Percentiles rank a stretch among this genome's conserved stretches.
Conservation (phyloP, 2,888 invertebrate species). For the Parascotia fuliginaria region DNA sequence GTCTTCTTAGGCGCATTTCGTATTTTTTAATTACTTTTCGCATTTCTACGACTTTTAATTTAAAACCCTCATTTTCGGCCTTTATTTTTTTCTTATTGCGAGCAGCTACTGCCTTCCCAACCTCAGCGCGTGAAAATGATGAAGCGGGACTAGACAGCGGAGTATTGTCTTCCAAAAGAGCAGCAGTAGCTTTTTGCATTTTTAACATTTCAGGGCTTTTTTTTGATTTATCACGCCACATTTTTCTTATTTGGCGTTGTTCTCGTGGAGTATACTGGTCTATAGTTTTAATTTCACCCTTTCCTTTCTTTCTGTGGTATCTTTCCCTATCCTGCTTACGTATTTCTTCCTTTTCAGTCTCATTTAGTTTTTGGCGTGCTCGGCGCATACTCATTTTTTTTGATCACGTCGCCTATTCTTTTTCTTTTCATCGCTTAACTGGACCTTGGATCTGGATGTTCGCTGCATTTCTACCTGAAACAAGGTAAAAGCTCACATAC, state of each 20-base stretch:
- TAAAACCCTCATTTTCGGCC: neutral
- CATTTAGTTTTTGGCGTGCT: conserved; percentile 16
- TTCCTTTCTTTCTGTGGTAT: conserved; percentile 25
- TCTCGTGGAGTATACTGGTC: conserved; percentile 19
- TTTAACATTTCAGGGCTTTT: neutral
- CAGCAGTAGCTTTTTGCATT: no score
- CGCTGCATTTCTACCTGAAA: conserved; percentile 3
- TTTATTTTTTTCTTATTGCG: neutral
- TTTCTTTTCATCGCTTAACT: conserved; percentile 22
- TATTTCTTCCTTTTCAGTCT: conserved; percentile 19
- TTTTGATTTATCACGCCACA: conserved; percentile 24
- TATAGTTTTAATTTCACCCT: conserved; percentile 18
- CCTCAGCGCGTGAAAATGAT: conserved; percentile 2
- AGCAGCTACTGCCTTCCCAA: neutral
- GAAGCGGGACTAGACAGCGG: no score
- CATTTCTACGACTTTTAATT: neutral
- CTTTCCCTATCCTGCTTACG: conserved; percentile 11
- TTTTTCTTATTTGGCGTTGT: conserved; percentile 19
- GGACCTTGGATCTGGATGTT: conserved; percentile 5
- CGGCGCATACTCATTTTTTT: conserved; percentile 24
- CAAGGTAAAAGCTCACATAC: neutral
- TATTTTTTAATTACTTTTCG: neutral
- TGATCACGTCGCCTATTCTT: conserved; percentile 23
- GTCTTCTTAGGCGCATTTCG: neutral
- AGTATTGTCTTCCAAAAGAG: no score